Evolutionary conservation across 2,113 vertebrate species (phyloP).

Genomic region (Dasyprocta punctata): DNA sequence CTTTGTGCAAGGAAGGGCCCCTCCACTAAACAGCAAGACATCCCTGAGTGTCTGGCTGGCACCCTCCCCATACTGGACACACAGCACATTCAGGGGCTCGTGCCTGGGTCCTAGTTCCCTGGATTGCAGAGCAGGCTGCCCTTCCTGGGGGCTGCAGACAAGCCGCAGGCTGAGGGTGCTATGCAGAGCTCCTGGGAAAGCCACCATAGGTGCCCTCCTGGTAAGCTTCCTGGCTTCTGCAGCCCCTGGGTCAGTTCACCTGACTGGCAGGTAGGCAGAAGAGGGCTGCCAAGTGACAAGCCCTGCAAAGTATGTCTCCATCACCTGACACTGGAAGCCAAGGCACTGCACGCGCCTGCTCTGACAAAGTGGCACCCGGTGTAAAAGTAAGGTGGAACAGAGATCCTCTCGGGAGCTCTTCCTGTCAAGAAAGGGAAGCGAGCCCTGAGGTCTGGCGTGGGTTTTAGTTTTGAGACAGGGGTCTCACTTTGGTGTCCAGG

Average conservation of each 20-base stretch:
- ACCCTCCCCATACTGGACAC: not conserved
- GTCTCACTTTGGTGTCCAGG: no score
- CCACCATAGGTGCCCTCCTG: no score
- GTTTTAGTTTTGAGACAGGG: not conserved
- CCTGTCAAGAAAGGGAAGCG: slow-evolving; percentile 31
- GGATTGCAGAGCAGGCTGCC: not conserved
- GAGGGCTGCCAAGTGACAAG: no score
- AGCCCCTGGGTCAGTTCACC: no score
- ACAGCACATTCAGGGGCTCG: not conserved
- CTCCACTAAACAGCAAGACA: no score
- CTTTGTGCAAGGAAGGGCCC: not conserved
- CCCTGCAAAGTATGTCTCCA: no score
- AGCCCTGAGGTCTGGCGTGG: not conserved
- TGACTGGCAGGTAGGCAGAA: no score
- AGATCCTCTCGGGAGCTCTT: slow-evolving; percentile 45
- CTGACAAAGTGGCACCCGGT: slow-evolving; percentile 23
- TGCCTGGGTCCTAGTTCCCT: fast-evolving
- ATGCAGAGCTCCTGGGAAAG: no score
- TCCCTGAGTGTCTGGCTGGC: not conserved
- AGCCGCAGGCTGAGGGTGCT: not conserved
- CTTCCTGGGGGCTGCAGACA: not conserved
- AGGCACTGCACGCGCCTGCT: not conserved
- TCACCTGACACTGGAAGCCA: no score
- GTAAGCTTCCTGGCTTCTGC: no score
- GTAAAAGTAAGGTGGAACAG: not conserved